Evolutionary conservation across 1,140 invertebrate genomes (phyloP).

Genomic region (Parapsyche elsis): DNA sequence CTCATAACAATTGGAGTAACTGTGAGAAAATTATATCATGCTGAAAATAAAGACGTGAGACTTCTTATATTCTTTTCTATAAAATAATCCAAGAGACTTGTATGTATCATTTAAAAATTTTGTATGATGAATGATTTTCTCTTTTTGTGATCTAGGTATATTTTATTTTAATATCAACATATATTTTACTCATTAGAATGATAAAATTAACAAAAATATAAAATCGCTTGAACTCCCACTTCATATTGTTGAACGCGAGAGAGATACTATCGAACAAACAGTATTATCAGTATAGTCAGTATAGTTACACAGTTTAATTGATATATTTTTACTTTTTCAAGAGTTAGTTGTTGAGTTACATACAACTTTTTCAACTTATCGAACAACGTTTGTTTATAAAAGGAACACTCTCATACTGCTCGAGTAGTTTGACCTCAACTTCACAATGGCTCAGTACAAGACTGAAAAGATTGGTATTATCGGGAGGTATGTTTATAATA

Average conservation of each 20-base stretch:
- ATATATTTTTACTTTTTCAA: neutral
- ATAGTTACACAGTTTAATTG: neutral
- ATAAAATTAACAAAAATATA: too few species aligned
- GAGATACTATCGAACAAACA: slow-evolving; percentile 8
- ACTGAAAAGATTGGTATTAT: slow-evolving; percentile 37
- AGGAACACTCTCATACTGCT: neutral
- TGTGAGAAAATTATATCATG: too few species aligned
- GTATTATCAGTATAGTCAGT: neutral
- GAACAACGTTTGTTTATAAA: neutral
- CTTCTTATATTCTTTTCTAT: too few species aligned
- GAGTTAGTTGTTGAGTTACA: neutral
- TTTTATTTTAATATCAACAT: too few species aligned
- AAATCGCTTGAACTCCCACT: neutral
- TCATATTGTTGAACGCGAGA: neutral
- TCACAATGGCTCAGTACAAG: slow-evolving; percentile 26
- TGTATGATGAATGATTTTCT: too few species aligned
- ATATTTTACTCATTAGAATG: too few species aligned
- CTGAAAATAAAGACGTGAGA: too few species aligned
- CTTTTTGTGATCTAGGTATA: too few species aligned
- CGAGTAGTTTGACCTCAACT: neutral
- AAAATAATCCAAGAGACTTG: too few species aligned
- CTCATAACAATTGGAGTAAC: too few species aligned
- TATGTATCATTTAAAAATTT: too few species aligned
- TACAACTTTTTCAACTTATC: neutral
- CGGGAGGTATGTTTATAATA: slow-evolving; percentile 34